A percentile compares a stretch with the other conserved stretches of the same genome.
Conservation (phyloP, 2,113 vertebrate genomes). For the Crotalus horridus region DNA sequence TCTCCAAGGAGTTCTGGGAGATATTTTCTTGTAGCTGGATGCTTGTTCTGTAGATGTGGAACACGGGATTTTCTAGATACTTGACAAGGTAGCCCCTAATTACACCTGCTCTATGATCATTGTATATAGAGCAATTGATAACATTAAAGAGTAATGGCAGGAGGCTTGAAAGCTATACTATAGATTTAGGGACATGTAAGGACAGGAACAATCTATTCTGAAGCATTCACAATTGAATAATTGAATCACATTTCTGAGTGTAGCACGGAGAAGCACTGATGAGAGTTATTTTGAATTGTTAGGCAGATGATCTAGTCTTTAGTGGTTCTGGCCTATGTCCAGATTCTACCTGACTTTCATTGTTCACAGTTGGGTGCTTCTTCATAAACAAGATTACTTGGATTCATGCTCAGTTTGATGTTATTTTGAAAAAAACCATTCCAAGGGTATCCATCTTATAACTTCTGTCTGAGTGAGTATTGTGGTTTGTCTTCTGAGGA, state of each 20-base stretch:
- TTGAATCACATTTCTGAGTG: neutral
- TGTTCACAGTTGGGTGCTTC: neutral
- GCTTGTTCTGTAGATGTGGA: neutral
- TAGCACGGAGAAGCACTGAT: neutral
- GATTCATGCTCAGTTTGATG: neutral
- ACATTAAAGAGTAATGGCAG: neutral
- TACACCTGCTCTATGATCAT: neutral
- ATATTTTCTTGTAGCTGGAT: neutral
- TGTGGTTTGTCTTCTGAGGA: neutral
- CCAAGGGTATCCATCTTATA: neutral
- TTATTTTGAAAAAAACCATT: neutral
- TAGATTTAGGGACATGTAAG: neutral
- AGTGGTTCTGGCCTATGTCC: neutral
- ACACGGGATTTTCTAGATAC: neutral
- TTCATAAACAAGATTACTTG: neutral
- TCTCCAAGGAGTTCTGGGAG: neutral
- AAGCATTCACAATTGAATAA: neutral
- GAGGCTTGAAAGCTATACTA: neutral
- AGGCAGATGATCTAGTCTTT: neutral
- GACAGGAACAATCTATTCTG: neutral
- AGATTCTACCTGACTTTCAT: neutral
- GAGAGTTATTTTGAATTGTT: neutral
- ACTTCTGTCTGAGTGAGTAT: neutral
- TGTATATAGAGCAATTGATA: neutral
- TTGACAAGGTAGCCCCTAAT: neutral